A percentile compares a stretch with the other conserved stretches of the same genome.
phyloP scores from a whole-genome alignment of 2,797 vertebrate species.

The Macropus fuliginosus region DNA sequence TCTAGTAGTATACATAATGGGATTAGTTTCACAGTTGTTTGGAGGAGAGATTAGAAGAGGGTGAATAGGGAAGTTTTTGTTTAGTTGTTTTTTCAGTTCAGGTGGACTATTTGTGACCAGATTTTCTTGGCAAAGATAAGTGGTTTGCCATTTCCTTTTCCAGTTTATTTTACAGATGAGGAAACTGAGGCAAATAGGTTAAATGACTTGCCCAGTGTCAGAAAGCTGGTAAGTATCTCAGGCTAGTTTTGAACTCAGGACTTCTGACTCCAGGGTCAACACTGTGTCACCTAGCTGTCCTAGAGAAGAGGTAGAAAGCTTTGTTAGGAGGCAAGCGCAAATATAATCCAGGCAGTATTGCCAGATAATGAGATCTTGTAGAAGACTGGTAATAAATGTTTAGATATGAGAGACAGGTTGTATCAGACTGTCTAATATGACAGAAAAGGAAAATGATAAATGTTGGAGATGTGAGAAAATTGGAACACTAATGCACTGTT shows the following conservation, averaged over 20 bases:
- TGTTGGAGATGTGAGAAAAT: too few relatives aligned
- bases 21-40: not conserved
- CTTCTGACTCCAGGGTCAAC: not conserved
- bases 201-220: not conserved
- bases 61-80: not conserved
- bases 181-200: not conserved
- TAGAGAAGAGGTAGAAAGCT: not conserved
- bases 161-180: not conserved
- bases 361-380: too few relatives aligned
- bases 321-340: not conserved
- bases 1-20: not conserved
- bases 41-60: not conserved
- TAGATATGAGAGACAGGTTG: not conserved
- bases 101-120: not conserved
- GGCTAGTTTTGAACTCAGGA: not conserved
- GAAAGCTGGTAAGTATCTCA: not conserved
- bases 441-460: too few relatives aligned
- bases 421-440: too few relatives aligned
- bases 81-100: not conserved
- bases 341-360: too few relatives aligned
- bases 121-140: not conserved
- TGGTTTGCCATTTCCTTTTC: not conserved
- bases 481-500: too few relatives aligned
- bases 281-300: not conserved
- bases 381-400: not conserved